Conservation (phyloP, 2,888 invertebrate species). For the Ctena decussata region DNA sequence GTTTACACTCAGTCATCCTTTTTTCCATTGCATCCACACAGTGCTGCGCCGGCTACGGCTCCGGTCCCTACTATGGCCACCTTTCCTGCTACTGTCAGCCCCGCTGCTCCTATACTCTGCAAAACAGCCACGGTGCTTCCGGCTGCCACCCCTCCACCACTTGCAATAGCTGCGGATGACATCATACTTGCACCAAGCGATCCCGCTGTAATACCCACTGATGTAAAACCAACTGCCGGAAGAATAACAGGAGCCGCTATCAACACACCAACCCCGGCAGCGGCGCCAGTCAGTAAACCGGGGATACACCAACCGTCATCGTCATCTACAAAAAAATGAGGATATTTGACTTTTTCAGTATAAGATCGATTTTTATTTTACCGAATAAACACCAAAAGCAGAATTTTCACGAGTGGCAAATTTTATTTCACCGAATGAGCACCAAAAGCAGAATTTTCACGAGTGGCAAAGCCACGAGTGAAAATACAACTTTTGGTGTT, state of each 20-base stretch:
- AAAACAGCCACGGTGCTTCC: slow-evolving; percentile 28
- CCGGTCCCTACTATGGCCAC: background rate
- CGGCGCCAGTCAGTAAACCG: background rate
- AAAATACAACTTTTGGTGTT: no score
- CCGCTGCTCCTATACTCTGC: background rate
- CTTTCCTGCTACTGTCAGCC: background rate
- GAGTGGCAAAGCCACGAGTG: no score
- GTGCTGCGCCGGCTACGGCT: background rate
- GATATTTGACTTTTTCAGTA: no score
- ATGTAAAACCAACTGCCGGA: slow-evolving; percentile 19
- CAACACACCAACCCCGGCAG: slow-evolving; percentile 12
- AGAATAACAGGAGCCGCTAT: background rate
- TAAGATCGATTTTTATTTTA: no score
- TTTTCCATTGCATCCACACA: no score
- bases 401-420: no score
- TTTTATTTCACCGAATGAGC: no score
- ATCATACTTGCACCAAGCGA: slow-evolving; percentile 22
- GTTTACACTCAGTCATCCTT: no score
- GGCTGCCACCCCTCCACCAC: slow-evolving; percentile 45
- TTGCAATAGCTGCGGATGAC: slow-evolving; percentile 45
- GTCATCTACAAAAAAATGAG: no score
- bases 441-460: no score
- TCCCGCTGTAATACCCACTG: slow-evolving; percentile 29
- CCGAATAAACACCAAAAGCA: no score
- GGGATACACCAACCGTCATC: no score